Evolutionary conservation across 2,888 invertebrate species (phyloP).

Genomic region (Stramonita haemastoma): DNA sequence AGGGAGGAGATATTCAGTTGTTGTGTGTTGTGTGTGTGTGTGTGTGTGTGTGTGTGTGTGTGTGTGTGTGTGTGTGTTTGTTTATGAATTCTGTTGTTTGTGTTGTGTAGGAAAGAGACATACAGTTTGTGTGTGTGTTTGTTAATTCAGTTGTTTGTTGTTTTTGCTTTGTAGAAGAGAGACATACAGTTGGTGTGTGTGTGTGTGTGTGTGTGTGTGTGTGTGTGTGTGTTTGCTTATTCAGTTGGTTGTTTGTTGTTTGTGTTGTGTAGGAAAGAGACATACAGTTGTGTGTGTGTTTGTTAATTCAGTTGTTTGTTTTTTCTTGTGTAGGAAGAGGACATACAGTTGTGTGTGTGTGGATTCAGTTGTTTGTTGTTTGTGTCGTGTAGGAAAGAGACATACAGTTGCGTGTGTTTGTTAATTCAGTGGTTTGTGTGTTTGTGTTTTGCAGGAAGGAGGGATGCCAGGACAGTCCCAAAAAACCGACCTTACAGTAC

Average conservation of each 20-base stretch:
- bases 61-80: neutral
- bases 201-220: neutral
- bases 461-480: constrained; percentile 18
- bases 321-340: too few relatives aligned
- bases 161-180: too few relatives aligned
- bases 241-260: too few relatives aligned
- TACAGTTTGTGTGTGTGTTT: neutral
- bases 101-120: too few relatives aligned
- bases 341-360: too few relatives aligned
- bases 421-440: neutral
- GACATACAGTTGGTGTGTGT: neutral
- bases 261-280: too few relatives aligned
- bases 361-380: too few relatives aligned
- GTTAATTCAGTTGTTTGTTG: neutral
- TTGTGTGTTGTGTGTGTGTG: neutral
- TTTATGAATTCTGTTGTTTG: neutral
- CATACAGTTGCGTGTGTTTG: neutral
- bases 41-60: neutral
- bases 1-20: too few relatives aligned
- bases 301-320: too few relatives aligned
- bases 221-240: neutral
- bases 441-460: constrained; percentile 45
- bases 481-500: constrained; percentile 37
- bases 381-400: too few relatives aligned
- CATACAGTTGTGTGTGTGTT: too few relatives aligned